Evolutionary conservation across 1,140 invertebrate species (phyloP), one percentile per base, ranked within the genome.

Genomic region (Psix sp.): DNA sequence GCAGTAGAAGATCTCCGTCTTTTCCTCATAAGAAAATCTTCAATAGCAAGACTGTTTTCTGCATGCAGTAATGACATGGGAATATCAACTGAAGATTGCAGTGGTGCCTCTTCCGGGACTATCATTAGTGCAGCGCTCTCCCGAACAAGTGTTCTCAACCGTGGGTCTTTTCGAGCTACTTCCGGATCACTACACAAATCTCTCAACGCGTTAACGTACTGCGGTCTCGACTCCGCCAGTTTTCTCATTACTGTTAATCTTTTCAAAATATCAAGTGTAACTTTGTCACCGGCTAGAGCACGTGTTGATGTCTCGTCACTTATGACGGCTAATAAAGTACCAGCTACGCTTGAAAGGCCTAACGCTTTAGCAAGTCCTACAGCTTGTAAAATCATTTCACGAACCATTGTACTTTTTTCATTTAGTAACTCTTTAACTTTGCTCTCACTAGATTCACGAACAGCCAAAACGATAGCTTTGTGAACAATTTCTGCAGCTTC

Each of bases 121-220:
- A 92, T 90, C 90, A 92, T 91, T 1, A 94, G 80, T 1, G 91
- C 90, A 1, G 91, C 92, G 77, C 92, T 93, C 80, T 93, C 91
- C 67, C 91, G 82, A 0, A 94, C 90, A 11, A 94, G 83, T 74
- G 93, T 90, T 42, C 92, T 86, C 11, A 94, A 83, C 59, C 89
- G 88, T 9, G 92, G 91, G 84, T 93, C 92, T 7, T 87, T 90
- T 36, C 90, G 89, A 13, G 91, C 91, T 49, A 90, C 82, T 68
- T 92, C 90, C 13, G 92, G 91, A 79, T 93, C 90, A 14, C 88
- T 89, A 75, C 89, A 89, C 29, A 93, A 80, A 70, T 91, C 89
- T 14, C 86, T 82, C 10, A 93, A 82, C 0, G 91, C 90, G 7
- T 84, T 87, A 38, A 89, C 84, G 42, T 91, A 88, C 7, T 88